Conservation (phyloP, 2,888 invertebrate genomes). For the Callinectes sapidus region DNA sequence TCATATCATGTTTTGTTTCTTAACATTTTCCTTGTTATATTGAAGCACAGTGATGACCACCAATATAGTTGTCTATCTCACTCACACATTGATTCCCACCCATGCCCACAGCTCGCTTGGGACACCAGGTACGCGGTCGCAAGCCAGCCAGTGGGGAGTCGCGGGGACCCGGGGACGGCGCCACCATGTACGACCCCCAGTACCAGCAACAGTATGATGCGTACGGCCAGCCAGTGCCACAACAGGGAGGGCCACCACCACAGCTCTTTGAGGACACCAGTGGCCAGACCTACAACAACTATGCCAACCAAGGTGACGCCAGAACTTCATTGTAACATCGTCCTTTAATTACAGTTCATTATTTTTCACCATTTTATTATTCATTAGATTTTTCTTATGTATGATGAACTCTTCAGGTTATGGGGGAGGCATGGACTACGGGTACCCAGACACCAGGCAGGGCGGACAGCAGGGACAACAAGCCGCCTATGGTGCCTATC, state of each 20-base stretch:
- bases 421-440: constrained; percentile 44
- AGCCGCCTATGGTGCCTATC: constrained; percentile 34
- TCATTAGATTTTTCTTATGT: neutral
- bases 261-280: constrained; percentile 72
- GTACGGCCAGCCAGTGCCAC: constrained; percentile 57
- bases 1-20: neutral
- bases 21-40: neutral
- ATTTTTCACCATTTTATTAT: neutral
- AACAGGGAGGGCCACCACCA: constrained; percentile 46
- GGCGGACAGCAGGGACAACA: neutral
- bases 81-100: neutral
- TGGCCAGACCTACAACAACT: constrained; percentile 46
- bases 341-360: neutral
- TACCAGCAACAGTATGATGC: constrained; percentile 50
- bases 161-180: neutral
- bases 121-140: constrained; percentile 52
- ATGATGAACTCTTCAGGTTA: constrained; percentile 9
- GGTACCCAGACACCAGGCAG: constrained; percentile 28
- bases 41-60: neutral
- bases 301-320: constrained; percentile 54
- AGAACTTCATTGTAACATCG: neutral
- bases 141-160: constrained; percentile 35
- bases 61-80: neutral
- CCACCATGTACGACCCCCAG: constrained; percentile 58
- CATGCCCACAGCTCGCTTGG: neutral